Conservation (phyloP, 2,113 vertebrate species). For the Phoenicopterus ruber region DNA sequence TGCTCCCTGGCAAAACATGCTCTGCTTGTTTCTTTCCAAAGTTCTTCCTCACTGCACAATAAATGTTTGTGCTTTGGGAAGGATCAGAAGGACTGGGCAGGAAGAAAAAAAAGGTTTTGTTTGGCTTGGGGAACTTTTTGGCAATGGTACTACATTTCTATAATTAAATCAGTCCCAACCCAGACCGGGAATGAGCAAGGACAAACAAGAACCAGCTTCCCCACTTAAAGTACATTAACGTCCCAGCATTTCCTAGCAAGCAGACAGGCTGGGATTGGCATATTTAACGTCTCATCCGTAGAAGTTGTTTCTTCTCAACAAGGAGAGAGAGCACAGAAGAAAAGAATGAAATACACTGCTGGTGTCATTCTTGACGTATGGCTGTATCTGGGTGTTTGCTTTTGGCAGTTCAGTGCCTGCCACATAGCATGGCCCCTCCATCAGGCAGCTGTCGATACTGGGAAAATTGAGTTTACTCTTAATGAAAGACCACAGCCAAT, state of each 20-base stretch:
- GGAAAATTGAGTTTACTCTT: slow-evolving; percentile 21
- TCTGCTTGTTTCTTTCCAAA: not conserved
- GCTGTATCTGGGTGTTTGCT: not conserved
- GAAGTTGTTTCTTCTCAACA: not conserved
- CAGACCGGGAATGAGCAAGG: not conserved
- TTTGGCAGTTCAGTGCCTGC: not conserved
- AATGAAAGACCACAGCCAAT: slow-evolving; percentile 16
- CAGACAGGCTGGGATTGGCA: not conserved
- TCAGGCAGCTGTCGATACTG: not conserved
- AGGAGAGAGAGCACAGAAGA: not conserved
- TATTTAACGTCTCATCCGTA: not conserved
- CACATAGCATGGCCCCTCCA: not conserved
- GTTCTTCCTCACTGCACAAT: not conserved
- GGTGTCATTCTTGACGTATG: not conserved
- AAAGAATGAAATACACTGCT: not conserved
- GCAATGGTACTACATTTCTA: not conserved
- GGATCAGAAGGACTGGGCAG: not conserved
- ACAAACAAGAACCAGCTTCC: not conserved
- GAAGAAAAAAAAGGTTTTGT: not conserved
- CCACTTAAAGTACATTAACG: not conserved
- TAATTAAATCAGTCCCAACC: not conserved
- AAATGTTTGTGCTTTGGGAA: not conserved
- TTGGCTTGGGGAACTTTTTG: not conserved
- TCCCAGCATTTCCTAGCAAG: not conserved
- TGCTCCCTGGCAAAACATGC: not conserved